Evolutionary conservation across 1,140 invertebrate species (phyloP), one percentile per base, ranked within the genome.

Genomic region (Procambarus clarkii): DNA sequence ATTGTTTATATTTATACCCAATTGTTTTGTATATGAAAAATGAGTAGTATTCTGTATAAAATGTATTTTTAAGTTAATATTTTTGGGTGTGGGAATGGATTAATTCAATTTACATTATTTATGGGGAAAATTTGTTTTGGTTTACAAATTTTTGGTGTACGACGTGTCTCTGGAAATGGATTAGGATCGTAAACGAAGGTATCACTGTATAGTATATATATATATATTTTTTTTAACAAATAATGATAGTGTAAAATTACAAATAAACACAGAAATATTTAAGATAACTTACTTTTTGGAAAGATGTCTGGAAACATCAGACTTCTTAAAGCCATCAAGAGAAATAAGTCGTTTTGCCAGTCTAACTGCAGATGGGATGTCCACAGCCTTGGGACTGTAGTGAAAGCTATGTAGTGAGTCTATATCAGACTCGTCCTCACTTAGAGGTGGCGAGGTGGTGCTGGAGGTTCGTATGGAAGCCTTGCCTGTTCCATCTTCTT

Each of bases 301-400:
- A 84, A 99, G 96, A 95, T 99, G 98, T 92, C 98, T 96, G 24
- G 98, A 98, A 21, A 99, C 98, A 95, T 99, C 98, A 46, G 97
- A 98, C 94, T 98, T 99, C 94, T 98, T 98, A 95, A 99, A 99
- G 58, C 98, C 93, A 84, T 96, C 95, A 34, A 96, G 93, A 93
- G 94, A 93, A 93, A 94, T 96, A 45, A 96, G 94, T 87, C 98
- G 95, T 95, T 99, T 99, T 69, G 98, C 98, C 87, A 99, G 95
- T 93, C 98, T 95, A 91, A 97, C 96, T 13, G 98, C 98, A 24
- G 98, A 99, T 0, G 98, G 98, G 92, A 98, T 96, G 95, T 99
- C 98, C 24, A 99, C 98, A 34, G 97, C 98, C 95, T 92, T 92
- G 46, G 94, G 97, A 92, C 97, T 98, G 94, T 98, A 98, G 95